These are phyloP conservation scores for Silurus aristotelis DNA, from an alignment of 2,797 vertebrate genomes.

Conservation along the genomic window DNA sequence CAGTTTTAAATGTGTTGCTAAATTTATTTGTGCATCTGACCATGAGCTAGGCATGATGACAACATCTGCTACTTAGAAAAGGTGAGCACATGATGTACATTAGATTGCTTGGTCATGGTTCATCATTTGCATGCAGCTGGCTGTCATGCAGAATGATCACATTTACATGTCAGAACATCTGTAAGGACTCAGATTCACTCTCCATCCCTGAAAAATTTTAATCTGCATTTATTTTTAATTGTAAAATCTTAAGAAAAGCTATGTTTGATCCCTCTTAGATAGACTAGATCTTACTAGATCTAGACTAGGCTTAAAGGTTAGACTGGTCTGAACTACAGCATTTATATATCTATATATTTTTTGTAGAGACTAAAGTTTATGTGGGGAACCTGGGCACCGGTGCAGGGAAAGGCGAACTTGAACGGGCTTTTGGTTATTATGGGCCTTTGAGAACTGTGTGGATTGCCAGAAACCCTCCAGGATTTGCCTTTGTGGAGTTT, in stretches of 20 bases:
- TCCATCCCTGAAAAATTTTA: background rate
- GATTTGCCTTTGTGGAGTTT: constrained; percentile 84
- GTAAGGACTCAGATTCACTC: background rate
- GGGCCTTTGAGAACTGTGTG: constrained; percentile 86
- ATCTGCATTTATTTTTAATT: background rate
- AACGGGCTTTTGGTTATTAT: constrained; percentile 86
- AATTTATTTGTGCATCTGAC: background rate
- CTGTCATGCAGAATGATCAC: background rate
- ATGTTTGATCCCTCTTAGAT: background rate
- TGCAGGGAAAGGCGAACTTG: constrained; percentile 86
- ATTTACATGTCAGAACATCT: constrained; percentile 5
- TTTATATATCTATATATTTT: constrained; percentile 9
- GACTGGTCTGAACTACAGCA: background rate
- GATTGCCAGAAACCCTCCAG: constrained; percentile 87
- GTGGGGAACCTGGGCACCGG: constrained; percentile 86
- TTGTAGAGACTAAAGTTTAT: constrained; percentile 82
- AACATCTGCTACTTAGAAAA: background rate
- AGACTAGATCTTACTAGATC: background rate
- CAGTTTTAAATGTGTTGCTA: background rate
- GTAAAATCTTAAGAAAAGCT: background rate
- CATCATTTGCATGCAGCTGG: background rate
- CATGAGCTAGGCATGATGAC: background rate
- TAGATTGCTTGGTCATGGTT: background rate
- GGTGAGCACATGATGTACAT: background rate
- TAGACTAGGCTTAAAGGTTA: background rate